Evolutionary conservation across 2,113 vertebrate genomes (phyloP).

Genomic region (Neolamprologus tretocephalus): DNA sequence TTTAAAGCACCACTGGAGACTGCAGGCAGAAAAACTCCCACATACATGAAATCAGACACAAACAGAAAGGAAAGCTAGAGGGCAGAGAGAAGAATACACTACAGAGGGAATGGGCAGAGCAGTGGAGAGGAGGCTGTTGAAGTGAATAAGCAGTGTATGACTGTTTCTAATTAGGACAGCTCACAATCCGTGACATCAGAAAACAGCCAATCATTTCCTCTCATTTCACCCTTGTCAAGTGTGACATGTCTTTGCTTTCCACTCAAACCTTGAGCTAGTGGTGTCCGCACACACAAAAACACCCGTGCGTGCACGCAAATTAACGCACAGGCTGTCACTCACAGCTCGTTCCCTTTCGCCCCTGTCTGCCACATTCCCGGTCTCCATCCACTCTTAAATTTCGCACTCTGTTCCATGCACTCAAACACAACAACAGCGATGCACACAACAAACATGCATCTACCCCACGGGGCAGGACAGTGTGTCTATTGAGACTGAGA

Average conservation of each 20-base stretch:
- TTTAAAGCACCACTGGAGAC: not conserved
- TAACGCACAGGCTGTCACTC: not conserved
- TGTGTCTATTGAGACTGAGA: conserved; percentile 42
- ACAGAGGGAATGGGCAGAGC: not conserved
- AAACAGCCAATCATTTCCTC: conserved; percentile 49
- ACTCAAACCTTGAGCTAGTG: conserved; percentile 3
- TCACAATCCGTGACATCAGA: conserved; percentile 35
- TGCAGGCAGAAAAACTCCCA: not conserved
- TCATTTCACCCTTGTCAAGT: conserved; percentile 52
- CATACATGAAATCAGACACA: not conserved
- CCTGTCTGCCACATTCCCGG: conserved; percentile 15
- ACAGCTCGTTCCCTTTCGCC: not conserved
- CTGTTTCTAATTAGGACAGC: conserved; percentile 48
- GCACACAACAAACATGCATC: conserved; percentile 9
- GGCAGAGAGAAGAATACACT: not conserved
- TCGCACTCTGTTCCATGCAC: not conserved
- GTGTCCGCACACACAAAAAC: not conserved
- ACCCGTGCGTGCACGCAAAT: not conserved
- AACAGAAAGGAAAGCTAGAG: not conserved
- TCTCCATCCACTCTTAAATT: not conserved
- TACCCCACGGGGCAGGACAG: conserved; percentile 25
- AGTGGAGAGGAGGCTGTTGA: not conserved
- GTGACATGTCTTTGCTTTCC: conserved; percentile 44
- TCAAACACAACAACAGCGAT: not conserved
- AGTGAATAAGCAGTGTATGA: conserved; percentile 32